Conservation (phyloP, 2,113 vertebrate species). For the Heteronetta atricapilla region DNA sequence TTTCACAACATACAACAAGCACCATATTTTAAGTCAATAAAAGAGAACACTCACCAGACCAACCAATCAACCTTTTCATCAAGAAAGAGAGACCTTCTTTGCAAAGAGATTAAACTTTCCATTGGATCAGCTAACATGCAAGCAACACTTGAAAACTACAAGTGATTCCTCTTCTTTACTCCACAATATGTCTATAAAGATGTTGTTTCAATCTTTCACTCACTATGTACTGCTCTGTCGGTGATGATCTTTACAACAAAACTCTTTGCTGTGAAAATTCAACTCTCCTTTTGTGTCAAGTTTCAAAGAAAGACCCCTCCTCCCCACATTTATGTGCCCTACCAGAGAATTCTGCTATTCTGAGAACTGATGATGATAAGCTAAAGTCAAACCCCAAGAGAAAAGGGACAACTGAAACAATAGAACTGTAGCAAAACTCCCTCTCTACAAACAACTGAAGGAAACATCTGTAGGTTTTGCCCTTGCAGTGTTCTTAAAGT, state of each 20-base stretch:
- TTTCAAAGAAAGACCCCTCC: conserved; percentile 8
- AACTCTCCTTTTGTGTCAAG: not conserved
- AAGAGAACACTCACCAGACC: conserved; percentile 58
- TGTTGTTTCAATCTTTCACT: not conserved
- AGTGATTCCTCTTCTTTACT: not conserved
- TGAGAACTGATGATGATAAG: conserved; percentile 29
- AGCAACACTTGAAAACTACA: not conserved
- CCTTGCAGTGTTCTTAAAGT: conserved; percentile 37
- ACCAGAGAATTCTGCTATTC: conserved; percentile 24
- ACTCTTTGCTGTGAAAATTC: not conserved
- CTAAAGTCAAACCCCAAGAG: conserved; percentile 27
- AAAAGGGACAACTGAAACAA: conserved; percentile 60
- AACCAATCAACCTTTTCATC: conserved; percentile 56
- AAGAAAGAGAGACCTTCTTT: conserved; percentile 41
- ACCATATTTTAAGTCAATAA: not conserved
- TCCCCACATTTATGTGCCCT: not conserved
- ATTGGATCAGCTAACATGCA: conserved; percentile 1
- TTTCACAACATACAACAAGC: not conserved
- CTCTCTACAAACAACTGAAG: conserved; percentile 62
- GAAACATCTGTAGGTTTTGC: conserved; percentile 69
- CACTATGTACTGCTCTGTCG: not conserved
- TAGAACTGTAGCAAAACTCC: conserved; percentile 1
- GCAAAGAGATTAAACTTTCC: conserved; percentile 60
- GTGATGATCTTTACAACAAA: not conserved
- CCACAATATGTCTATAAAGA: not conserved